Percentiles rank a stretch among this genome's conserved stretches.
These are phyloP conservation scores for Hormaphis cornu DNA, from an alignment of 1,140 invertebrate genomes.

Conservation along the genomic window DNA sequence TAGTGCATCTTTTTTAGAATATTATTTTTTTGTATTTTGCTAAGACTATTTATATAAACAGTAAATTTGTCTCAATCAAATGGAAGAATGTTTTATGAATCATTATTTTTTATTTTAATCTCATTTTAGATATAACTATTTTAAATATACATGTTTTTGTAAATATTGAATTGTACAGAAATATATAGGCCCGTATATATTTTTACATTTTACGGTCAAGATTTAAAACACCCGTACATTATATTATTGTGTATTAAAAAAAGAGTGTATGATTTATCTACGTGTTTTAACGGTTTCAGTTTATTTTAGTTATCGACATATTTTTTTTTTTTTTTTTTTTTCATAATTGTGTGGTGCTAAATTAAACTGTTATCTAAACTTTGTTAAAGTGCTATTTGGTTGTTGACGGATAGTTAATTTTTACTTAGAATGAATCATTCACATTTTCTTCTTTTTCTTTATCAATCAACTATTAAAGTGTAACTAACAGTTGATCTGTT, in stretches of 20 bases:
- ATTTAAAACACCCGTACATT: not conserved
- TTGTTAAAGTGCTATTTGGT: not conserved
- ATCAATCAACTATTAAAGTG: not conserved
- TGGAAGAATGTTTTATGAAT: not conserved
- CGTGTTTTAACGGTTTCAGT: not conserved
- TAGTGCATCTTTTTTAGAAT: not conserved
- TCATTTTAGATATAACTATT: not conserved
- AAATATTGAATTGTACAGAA: not conserved
- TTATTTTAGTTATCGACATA: no score
- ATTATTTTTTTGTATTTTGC: not conserved
- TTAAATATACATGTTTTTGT: not conserved
- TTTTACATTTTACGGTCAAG: conserved; percentile 5
- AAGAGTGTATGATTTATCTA: not conserved
- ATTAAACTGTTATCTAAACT: not conserved
- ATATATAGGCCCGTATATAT: not conserved
- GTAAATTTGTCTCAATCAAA: not conserved
- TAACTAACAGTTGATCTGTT: no score
- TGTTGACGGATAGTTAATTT: no score
- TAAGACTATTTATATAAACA: not conserved
- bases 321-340: not conserved
- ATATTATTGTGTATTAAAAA: not conserved
- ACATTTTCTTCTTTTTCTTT: no score
- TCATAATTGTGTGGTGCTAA: not conserved
- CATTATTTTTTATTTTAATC: conserved; percentile 10
- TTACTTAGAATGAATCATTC: no score